These are phyloP conservation scores for Caloenas nicobarica DNA, from an alignment of 2,113 vertebrate genomes.

Conservation along the genomic window DNA sequence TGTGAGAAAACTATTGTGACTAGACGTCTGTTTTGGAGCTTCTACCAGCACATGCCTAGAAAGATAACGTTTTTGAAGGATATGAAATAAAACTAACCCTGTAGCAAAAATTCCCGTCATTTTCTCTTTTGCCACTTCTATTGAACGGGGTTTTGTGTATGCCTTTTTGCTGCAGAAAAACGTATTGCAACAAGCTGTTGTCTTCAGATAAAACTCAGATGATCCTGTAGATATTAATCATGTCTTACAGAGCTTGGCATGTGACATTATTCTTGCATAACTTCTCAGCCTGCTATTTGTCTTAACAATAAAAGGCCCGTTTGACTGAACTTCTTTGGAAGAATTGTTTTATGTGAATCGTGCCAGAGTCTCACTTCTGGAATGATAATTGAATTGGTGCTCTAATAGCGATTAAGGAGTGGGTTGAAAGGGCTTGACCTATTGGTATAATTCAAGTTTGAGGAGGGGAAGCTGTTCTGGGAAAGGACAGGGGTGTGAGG, in stretches of 20 bases:
- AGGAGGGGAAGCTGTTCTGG: neutral
- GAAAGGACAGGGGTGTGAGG: neutral
- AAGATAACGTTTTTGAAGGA: neutral
- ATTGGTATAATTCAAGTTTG: neutral
- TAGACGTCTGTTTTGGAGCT: neutral
- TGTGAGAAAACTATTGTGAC: neutral
- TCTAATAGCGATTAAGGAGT: neutral
- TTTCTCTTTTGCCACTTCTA: neutral
- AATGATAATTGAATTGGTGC: neutral
- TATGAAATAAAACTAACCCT: neutral
- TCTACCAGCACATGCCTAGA: neutral
- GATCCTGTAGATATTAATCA: slow-evolving; percentile 19
- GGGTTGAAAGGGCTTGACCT: neutral
- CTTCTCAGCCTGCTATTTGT: neutral
- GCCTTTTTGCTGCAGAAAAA: neutral
- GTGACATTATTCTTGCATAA: slow-evolving; percentile 16
- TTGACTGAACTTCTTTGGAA: slow-evolving; percentile 13
- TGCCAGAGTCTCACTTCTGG: neutral
- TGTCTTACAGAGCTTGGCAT: neutral
- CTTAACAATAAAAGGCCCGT: neutral
- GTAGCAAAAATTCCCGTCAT: neutral
- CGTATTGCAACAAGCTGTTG: fast-evolving
- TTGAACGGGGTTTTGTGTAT: neutral
- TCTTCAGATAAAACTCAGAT: neutral
- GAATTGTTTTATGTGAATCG: neutral